Base-by-base conservation (phyloP, 2,113 vertebrate genomes). In the Paramisgurnus dabryanus region DNA sequence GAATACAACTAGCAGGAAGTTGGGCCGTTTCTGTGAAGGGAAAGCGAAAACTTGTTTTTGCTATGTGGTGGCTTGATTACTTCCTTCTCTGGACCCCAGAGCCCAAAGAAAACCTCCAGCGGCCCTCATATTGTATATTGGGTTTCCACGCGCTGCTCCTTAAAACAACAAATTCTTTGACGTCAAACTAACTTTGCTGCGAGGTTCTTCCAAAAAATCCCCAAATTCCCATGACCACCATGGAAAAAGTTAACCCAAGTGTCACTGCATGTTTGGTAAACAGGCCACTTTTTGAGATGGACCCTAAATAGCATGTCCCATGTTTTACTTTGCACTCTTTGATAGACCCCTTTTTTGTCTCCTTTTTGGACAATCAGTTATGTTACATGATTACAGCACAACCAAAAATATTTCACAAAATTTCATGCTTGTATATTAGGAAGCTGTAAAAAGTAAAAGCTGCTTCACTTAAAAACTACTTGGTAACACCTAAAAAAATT, bases 201-300 rank as follows among this genome's bases (percentile, higher is more conserved):
- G 88, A 58, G 79, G 82, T 67, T 4, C 43, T 74, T 15, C 78
- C 86, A 90, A 88, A 89, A 89, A 87, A 74, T 18, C 13, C 87
- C 81, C 66, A 83, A 79, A 83, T 85, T 81, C 83, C 67, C 70
- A 61, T 66, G 70, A 86, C 85, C 85, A 66, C 76, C 63, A 85
- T 88, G 91, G 89, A 91, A 91, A 88, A 82, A 55, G 6, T 79
- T 61, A 1, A 57, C 76, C 84, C 55, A 15, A 12, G 80, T 88
- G 86, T 82, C 83, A 17, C 6, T 13, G 63, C 0, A 61, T 89
- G 84, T 90, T 91, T 86, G 85, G 83, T 87, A 86, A 90, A 89
- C 88, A 89, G 40, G 11, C 27, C 15, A n/a, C 80, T 85, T 61
- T 0, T 61, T 85, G 88, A 73, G 80, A 83, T 83, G 79, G 84